Percentiles rank a stretch among this genome's conserved stretches.
Conservation (phyloP, 35 echinoderm and acorn worm genomes). For the Diadema setosum region DNA sequence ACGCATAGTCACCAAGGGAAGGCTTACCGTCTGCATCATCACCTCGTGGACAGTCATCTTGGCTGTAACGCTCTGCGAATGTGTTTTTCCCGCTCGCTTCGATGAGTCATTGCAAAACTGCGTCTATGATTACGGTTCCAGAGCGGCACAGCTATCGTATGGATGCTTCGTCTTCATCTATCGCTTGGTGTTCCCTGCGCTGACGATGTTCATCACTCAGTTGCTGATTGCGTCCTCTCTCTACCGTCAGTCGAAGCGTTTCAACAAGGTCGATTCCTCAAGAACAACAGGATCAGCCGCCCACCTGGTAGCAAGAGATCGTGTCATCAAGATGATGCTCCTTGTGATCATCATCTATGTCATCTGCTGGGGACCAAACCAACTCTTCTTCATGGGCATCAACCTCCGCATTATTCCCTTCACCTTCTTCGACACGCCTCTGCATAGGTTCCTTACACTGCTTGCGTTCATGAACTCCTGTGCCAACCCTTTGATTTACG, state of each 20-base stretch:
- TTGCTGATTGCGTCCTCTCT: background rate
- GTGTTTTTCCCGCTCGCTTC: background rate
- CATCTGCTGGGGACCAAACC: conserved; percentile 20
- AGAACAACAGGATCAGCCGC: background rate
- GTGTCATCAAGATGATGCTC: conserved; percentile 27
- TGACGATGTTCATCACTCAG: conserved; percentile 1
- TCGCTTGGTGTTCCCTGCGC: background rate
- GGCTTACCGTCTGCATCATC: background rate
- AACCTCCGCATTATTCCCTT: background rate
- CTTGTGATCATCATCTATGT: conserved; percentile 24
- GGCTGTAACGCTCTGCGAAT: background rate
- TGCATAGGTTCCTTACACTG: background rate
- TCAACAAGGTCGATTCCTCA: no score
- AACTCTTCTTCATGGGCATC: conserved; percentile 7
- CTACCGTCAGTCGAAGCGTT: background rate
- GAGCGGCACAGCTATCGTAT: background rate
- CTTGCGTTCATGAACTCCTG: conserved; percentile 35
- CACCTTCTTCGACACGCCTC: background rate
- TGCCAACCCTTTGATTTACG: conserved; percentile 29
- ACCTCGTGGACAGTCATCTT: background rate
- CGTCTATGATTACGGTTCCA: background rate
- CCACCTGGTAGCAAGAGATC: background rate
- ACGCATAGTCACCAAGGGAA: background rate
- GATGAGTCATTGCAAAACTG: background rate
- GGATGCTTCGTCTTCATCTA: background rate